A percentile compares a stretch with the other conserved stretches of the same genome.
Evolutionary conservation across 2,113 vertebrate genomes (phyloP).

Genomic region (Actenoides hombroni): DNA sequence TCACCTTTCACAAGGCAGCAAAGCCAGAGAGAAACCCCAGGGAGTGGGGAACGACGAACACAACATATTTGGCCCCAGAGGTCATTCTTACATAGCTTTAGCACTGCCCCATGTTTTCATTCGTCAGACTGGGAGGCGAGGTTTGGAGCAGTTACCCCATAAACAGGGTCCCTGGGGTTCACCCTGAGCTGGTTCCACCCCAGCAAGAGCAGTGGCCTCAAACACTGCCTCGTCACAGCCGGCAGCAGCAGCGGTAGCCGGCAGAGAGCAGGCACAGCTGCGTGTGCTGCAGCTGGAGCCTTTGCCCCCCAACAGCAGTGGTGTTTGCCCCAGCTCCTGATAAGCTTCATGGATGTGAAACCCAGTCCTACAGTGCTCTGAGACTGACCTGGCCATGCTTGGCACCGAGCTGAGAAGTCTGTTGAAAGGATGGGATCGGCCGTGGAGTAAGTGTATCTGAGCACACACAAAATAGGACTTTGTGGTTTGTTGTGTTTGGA

Average conservation of each 20-base stretch:
- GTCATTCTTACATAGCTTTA: neutral
- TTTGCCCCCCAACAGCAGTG: rapidly evolving
- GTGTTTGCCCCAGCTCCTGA: rapidly evolving
- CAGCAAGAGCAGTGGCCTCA: neutral
- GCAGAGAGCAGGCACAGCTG: rapidly evolving
- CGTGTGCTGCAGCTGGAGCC: rapidly evolving
- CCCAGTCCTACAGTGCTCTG: rapidly evolving
- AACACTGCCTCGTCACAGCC: rapidly evolving
- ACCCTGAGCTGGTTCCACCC: neutral
- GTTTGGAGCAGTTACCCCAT: neutral
- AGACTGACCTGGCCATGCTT: neutral
- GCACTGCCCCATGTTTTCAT: rapidly evolving
- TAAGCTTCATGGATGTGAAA: neutral
- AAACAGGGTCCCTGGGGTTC: rapidly evolving
- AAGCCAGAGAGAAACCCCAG: neutral
- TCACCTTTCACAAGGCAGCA: neutral
- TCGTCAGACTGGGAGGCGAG: neutral
- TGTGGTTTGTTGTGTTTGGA: neutral
- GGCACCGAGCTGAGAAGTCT: neutral
- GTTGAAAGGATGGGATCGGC: rapidly evolving
- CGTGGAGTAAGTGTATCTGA: rapidly evolving
- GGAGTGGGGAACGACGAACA: neutral
- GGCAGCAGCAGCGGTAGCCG: rapidly evolving
- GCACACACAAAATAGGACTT: neutral
- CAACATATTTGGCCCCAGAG: neutral